Evolutionary conservation across 53 echinoderm and acorn worm genomes (phyloP).

Genomic region (Henricia sp.): DNA sequence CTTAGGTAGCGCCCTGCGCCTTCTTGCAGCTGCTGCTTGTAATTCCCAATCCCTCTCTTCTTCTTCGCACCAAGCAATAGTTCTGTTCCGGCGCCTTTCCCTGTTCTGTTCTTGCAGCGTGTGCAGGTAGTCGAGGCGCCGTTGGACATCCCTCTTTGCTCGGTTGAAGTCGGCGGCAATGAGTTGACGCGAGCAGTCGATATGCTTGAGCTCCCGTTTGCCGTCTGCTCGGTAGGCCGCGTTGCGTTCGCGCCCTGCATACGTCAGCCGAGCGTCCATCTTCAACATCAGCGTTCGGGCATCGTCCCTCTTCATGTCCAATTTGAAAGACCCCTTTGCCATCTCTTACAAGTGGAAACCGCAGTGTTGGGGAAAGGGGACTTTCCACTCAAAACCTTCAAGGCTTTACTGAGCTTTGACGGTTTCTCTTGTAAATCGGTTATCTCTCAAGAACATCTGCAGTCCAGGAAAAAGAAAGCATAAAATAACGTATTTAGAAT

Average conservation of each 20-base stretch:
- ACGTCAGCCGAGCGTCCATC: conserved; percentile 86
- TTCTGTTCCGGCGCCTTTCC: conserved; percentile 49
- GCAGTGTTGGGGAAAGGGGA: too few species aligned
- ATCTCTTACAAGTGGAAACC: too few species aligned
- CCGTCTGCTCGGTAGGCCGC: conserved; percentile 80
- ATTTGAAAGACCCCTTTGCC: conserved; percentile 67
- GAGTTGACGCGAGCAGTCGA: conserved; percentile 81
- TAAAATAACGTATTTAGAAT: too few species aligned
- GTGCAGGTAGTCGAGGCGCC: conserved; percentile 76
- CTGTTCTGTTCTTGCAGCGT: conserved; percentile 74
- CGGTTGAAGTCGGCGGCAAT: conserved; percentile 76
- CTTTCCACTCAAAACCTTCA: too few species aligned
- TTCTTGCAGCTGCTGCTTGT: conserved; percentile 5
- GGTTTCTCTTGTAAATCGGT: too few species aligned
- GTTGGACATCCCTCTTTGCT: conserved; percentile 71
- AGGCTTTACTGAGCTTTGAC: too few species aligned
- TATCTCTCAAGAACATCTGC: too few species aligned
- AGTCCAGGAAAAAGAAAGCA: too few species aligned
- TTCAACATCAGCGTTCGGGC: conserved; percentile 89
- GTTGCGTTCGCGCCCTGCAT: conserved; percentile 81
- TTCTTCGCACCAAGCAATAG: conserved; percentile 45
- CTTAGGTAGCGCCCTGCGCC: conserved; percentile 49
- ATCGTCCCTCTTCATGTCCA: conserved; percentile 90
- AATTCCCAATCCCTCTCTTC: conserved; percentile 33
- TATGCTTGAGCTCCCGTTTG: conserved; percentile 78